Conservation (phyloP, 1,140 invertebrate species). For the Drosophila santomea region DNA sequence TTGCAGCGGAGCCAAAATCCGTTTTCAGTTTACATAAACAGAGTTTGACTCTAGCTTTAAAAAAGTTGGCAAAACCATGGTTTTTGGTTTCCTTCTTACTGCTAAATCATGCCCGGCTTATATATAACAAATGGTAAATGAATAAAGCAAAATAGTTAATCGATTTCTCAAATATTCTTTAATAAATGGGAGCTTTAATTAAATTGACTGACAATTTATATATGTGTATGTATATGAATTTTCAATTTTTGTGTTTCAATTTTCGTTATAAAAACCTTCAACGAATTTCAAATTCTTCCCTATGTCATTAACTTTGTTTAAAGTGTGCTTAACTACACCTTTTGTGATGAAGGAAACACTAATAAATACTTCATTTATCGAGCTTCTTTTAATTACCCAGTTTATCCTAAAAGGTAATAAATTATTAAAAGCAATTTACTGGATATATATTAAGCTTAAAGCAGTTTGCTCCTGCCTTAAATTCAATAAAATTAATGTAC, state of each 20-base stretch:
- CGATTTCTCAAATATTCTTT: background rate
- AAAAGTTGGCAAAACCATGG: background rate
- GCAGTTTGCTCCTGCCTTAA: background rate
- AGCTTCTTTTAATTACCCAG: background rate
- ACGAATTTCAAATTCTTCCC: background rate
- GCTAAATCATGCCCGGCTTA: background rate
- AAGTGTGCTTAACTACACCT: background rate
- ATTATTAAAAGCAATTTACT: background rate
- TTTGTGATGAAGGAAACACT: background rate
- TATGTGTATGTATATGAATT: no score
- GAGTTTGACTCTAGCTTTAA: slow-evolving; percentile 2
- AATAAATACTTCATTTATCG: background rate
- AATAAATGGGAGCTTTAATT: background rate
- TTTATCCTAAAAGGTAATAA: background rate
- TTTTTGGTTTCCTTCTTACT: background rate
- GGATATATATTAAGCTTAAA: background rate
- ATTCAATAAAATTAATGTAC: background rate
- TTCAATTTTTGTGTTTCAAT: no score
- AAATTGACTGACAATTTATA: background rate
- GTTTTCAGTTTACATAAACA: slow-evolving; percentile 36
- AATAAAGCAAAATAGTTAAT: background rate
- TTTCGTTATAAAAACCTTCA: background rate
- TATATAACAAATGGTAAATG: background rate
- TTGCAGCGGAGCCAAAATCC: slow-evolving; percentile 27
- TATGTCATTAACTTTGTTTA: background rate